These are phyloP conservation scores for Ophion obscuratus DNA, from an alignment of 2,888 invertebrate species.

Conservation along the genomic window DNA sequence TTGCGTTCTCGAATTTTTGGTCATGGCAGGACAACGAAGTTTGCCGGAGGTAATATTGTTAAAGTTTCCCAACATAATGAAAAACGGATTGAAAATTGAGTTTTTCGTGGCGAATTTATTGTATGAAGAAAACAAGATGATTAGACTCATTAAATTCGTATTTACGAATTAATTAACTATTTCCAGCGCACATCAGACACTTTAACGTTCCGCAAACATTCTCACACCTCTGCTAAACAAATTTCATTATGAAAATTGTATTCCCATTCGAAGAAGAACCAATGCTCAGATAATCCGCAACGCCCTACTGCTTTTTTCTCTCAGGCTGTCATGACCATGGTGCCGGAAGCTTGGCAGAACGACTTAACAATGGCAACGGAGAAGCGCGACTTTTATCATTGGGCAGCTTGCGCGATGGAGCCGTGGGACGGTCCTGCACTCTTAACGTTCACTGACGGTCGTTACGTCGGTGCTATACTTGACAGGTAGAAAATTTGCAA, in stretches of 20 bases:
- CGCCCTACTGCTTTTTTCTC: neutral
- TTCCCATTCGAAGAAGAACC: neutral
- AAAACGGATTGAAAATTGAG: neutral
- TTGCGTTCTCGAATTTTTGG: conserved; percentile 98
- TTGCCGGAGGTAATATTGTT: conserved; percentile 90
- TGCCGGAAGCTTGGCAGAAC: conserved; percentile 99
- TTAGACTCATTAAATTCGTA: too few relatives aligned
- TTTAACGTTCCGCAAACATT: too few relatives aligned
- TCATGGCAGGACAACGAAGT: conserved; percentile 95
- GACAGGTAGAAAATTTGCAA: conserved; percentile 85
- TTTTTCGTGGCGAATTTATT: neutral
- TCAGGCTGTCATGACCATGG: conserved; percentile 98
- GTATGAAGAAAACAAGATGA: too few relatives aligned
- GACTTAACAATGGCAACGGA: conserved; percentile 96
- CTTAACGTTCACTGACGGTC: conserved; percentile 98
- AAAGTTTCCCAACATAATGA: neutral
- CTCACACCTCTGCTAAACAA: neutral
- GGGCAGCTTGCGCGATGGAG: conserved; percentile 99
- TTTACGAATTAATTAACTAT: too few relatives aligned
- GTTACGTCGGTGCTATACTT: conserved; percentile 95
- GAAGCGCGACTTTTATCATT: conserved; percentile 98
- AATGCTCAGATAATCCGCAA: neutral
- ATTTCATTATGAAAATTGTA: neutral
- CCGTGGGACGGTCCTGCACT: conserved; percentile 99
- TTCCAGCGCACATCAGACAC: too few relatives aligned